Conservation (phyloP, 2,888 invertebrate species). For the Hydropsyche betteni region DNA sequence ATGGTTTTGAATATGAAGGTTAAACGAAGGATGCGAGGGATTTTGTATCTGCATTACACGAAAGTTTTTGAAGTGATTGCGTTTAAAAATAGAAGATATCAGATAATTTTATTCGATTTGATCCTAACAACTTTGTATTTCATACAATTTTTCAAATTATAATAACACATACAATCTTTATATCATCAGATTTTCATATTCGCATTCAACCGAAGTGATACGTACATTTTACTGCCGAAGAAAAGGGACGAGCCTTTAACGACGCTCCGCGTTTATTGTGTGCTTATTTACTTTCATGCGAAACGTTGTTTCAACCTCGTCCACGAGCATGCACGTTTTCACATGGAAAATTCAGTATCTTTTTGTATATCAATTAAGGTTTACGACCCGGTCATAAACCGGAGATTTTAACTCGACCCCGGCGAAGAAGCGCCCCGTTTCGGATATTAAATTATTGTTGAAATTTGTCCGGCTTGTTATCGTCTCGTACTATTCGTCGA, state of each 20-base stretch:
- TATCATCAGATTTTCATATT: conserved; percentile 9
- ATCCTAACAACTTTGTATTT: not conserved
- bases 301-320: not conserved
- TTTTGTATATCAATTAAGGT: conserved; percentile 36
- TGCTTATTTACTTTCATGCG: conserved; percentile 32
- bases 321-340: not conserved
- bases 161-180: not conserved
- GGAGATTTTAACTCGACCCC: conserved; percentile 9
- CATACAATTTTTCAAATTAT: not conserved
- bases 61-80: not conserved
- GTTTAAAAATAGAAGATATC: not conserved
- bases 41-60: not conserved
- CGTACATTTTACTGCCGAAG: not conserved
- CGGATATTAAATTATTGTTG: not conserved
- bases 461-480: no score
- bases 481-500: no score
- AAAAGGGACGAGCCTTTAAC: not conserved
- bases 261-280: not conserved
- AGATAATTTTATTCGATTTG: not conserved
- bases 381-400: conserved; percentile 28
- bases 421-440: conserved; percentile 6
- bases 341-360: conserved; percentile 1
- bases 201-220: not conserved
- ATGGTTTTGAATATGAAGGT: no score
- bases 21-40: no score